phyloP scores from a whole-genome alignment of 2,797 vertebrate genomes.

The Anguilla marmorata region DNA sequence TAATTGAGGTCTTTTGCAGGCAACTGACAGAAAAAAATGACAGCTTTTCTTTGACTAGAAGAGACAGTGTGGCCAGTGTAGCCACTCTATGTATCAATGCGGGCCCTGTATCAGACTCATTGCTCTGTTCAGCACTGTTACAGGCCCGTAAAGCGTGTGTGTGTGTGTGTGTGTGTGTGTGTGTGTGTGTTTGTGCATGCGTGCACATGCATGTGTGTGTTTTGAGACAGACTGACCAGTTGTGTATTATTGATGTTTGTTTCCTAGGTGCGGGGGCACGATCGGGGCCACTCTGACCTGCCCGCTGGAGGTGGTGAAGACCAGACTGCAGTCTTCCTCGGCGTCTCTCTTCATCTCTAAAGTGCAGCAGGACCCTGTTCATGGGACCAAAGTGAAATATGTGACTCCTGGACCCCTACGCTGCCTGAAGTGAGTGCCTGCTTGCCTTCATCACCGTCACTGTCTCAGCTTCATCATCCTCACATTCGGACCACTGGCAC shows the following conservation, averaged over 20 bases:
- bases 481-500: not conserved
- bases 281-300: constrained; percentile 98
- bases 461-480: not conserved
- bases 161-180: constrained; percentile 8
- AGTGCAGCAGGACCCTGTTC: constrained; percentile 90
- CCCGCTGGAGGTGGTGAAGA: constrained; percentile 98
- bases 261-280: constrained; percentile 90
- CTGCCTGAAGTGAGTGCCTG: constrained; percentile 88
- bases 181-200: no score
- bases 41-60: no score
- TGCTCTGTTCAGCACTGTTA: not conserved
- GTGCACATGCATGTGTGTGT: no score
- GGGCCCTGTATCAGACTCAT: not conserved
- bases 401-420: constrained; percentile 91
- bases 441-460: not conserved
- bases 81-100: not conserved
- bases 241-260: constrained; percentile 24
- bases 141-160: constrained; percentile 8
- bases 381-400: constrained; percentile 84
- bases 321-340: constrained; percentile 92
- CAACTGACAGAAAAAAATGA: no score
- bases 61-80: not conserved
- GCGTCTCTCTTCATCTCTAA: constrained; percentile 92
- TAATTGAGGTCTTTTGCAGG: no score
- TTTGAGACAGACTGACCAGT: not conserved